Percentiles rank a stretch among this genome's conserved stretches.
phyloP scores from a whole-genome alignment of 2,797 vertebrate species.

The Silurus lanzhouensis region DNA sequence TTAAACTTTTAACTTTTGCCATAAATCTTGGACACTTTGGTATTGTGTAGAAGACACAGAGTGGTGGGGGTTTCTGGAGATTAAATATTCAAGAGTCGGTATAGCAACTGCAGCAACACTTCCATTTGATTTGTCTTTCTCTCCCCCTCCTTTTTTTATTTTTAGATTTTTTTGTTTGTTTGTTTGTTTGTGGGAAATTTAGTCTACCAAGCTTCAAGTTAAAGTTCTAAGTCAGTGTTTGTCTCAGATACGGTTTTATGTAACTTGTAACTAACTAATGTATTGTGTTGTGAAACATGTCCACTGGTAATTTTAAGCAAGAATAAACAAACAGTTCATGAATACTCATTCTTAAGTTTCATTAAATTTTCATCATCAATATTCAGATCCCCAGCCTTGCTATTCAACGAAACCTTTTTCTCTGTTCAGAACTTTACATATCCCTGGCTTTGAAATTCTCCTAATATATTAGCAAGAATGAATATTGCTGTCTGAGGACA shows the following conservation, averaged over 20 bases:
- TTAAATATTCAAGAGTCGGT: conserved; percentile 26
- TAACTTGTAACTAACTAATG: neutral
- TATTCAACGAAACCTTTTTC: neutral
- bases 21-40: conserved; percentile 46
- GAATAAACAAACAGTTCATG: neutral
- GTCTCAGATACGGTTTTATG: neutral
- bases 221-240: conserved; percentile 2
- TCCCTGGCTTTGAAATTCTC: neutral
- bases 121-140: conserved; percentile 21
- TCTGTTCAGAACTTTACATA: neutral
- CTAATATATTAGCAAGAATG: neutral
- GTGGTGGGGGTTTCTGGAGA: conserved; percentile 28
- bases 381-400: too few species aligned
- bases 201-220: conserved; percentile 35
- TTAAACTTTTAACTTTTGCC: conserved; percentile 37
- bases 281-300: neutral
- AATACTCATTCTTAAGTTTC: neutral
- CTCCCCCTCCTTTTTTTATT: neutral
- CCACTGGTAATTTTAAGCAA: neutral
- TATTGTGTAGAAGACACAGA: conserved; percentile 37
- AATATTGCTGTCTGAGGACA: neutral
- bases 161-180: neutral
- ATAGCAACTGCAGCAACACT: conserved; percentile 20
- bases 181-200: conserved; percentile 48
- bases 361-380: neutral